Base-by-base conservation (phyloP, 2,888 invertebrate genomes). In the Cabera pusaria region DNA sequence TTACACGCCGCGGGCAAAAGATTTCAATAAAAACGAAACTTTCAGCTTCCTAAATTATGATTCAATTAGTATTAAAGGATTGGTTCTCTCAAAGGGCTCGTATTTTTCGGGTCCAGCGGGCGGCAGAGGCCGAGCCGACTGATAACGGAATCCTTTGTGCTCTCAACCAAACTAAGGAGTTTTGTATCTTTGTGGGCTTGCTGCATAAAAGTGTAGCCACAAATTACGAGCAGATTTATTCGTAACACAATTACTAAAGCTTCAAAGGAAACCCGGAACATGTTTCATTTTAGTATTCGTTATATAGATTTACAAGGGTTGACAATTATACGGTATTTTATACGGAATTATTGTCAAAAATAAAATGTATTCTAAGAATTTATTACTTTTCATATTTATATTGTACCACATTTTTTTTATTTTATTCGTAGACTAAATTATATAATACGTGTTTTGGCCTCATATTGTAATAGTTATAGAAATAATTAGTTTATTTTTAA, bases 11-110 rank as follows among this genome's bases (percentile, higher is more conserved):
- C 64, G 69, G 67, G 72, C 64, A 73, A 82, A 82, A 84, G 79
- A 84, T 86, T 86, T 86, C 77, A 84, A 84, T 86, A 82, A 86
- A 87, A 88, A 85, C n/a, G 84, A 85, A 87, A 87, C 76, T 85
- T 84, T 76, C 70, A 78, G 76, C 74, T 75, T 77, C 66, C 67
- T 64, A 81, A 86, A 88, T 87, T 87, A 88, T 86, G 84, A 87
- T 88, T 87, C 87, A 87, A 88, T 88, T 87, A 88, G 88, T 84
- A 82, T 88, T 87, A 87, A 84, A 81, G 87, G 84, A 84, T 85
- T 84, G 85, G 75, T 64, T 64, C 64, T 64, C 74, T 80, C 83
- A 84, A 85, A 84, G 80, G 83, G 73, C 56, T 64, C 61, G 75
- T 74, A 80, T 83, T 85, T 87, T 86, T 85, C 75, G 82, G 85